Evolutionary conservation across 2,797 vertebrate species (phyloP).

Genomic region (Oreochromis mossambicus): DNA sequence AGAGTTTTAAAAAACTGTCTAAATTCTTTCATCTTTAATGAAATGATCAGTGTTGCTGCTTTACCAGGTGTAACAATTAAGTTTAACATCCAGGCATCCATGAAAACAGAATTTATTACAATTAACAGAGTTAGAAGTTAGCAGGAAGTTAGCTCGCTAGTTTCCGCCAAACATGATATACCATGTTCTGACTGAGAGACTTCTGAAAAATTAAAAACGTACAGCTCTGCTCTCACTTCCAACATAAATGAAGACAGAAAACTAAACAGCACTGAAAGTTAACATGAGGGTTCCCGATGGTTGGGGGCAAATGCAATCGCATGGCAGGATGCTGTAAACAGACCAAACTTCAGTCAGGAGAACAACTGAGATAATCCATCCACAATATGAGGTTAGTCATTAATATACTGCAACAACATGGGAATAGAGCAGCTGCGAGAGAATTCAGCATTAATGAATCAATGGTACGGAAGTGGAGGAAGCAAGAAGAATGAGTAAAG

Average conservation of each 20-base stretch:
- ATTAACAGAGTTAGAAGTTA: background rate
- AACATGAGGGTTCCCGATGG: background rate
- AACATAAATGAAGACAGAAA: background rate
- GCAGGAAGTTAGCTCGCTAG: background rate
- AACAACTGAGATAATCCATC: background rate
- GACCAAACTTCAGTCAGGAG: background rate
- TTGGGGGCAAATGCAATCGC: background rate
- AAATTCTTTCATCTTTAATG: background rate
- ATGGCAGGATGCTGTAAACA: background rate
- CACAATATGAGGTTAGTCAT: background rate
- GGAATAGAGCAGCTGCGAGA: background rate
- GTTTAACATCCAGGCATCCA: background rate
- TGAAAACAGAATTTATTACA: background rate
- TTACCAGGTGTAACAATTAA: background rate
- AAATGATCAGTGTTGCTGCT: background rate
- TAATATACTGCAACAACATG: background rate
- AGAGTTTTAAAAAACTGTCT: background rate
- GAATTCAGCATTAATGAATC: background rate
- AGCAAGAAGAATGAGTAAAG: background rate
- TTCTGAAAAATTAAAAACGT: background rate
- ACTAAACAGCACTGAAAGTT: background rate
- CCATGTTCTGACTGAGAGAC: background rate
- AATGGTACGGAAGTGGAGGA: background rate
- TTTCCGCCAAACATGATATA: background rate
- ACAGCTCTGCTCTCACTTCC: background rate